Evolutionary conservation across 2,797 vertebrate species (phyloP).

Genomic region (Xenentodon cancila): DNA sequence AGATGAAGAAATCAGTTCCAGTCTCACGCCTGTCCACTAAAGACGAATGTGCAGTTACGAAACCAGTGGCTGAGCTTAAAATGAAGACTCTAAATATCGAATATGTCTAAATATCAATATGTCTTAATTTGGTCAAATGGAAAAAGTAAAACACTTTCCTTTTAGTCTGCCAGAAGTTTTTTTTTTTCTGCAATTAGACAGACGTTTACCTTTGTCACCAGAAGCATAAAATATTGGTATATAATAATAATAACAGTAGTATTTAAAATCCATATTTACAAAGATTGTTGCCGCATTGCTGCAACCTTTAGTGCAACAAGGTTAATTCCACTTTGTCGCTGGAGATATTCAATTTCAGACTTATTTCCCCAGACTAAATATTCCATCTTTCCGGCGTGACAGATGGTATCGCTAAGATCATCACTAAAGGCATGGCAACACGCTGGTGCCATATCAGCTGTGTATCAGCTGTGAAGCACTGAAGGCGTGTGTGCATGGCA

Average conservation of each 20-base stretch:
- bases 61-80: not conserved
- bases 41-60: not conserved
- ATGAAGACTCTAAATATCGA: not conserved
- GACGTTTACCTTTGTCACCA: not conserved
- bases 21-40: too few relatives aligned
- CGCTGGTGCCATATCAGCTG: too few relatives aligned
- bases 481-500: too few relatives aligned
- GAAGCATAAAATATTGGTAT: not conserved
- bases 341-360: conserved; percentile 12
- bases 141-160: not conserved
- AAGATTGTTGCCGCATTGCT: not conserved
- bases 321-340: conserved; percentile 4
- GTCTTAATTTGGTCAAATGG: not conserved
- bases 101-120: not conserved
- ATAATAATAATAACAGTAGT: too few relatives aligned
- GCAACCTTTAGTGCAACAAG: not conserved
- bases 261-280: not conserved
- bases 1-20: not conserved
- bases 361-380: not conserved
- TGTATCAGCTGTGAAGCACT: too few relatives aligned
- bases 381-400: not conserved
- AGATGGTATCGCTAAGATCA: conserved; percentile 5
- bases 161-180: not conserved
- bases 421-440: not conserved
- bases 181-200: not conserved